These are phyloP conservation scores for Acanthopleura granulata DNA, from an alignment of 2,888 invertebrate species.

Conservation along the genomic window DNA sequence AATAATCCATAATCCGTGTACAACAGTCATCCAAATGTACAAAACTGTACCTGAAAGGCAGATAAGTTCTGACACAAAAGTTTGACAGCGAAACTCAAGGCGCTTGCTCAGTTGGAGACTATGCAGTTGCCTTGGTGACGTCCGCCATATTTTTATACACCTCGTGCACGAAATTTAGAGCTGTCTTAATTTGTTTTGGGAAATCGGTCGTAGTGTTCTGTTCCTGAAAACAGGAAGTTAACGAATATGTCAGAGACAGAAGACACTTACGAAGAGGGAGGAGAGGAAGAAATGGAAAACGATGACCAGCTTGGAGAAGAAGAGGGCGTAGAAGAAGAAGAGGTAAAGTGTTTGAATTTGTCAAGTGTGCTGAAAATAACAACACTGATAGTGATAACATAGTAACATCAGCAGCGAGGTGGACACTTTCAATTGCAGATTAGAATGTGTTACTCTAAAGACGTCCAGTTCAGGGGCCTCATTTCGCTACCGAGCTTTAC, in stretches of 20 bases:
- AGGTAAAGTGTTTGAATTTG: neutral
- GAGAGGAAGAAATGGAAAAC: slow-evolving; percentile 32
- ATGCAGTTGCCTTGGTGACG: slow-evolving; percentile 14
- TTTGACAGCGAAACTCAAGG: too few relatives aligned
- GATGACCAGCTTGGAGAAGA: slow-evolving; percentile 45
- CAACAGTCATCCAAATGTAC: too few relatives aligned
- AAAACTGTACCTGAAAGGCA: too few relatives aligned
- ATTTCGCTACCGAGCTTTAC: too few relatives aligned
- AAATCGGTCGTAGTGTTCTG: neutral
- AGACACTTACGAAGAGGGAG: slow-evolving; percentile 25
- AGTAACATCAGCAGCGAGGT: too few relatives aligned
- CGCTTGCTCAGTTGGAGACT: neutral
- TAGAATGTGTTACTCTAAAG: too few relatives aligned
- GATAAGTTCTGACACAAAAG: too few relatives aligned
- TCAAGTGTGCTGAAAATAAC: too few relatives aligned
- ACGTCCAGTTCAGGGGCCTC: too few relatives aligned
- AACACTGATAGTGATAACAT: too few relatives aligned
- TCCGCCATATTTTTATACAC: slow-evolving; percentile 18
- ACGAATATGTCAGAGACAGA: neutral
- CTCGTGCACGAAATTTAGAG: neutral
- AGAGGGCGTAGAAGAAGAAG: slow-evolving; percentile 40
- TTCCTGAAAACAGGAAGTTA: neutral
- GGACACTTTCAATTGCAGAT: too few relatives aligned
- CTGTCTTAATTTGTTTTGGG: neutral
- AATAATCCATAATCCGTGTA: too few relatives aligned